Conservation (phyloP, 92 coral and sea anemone species). For the Muricea muricata region DNA sequence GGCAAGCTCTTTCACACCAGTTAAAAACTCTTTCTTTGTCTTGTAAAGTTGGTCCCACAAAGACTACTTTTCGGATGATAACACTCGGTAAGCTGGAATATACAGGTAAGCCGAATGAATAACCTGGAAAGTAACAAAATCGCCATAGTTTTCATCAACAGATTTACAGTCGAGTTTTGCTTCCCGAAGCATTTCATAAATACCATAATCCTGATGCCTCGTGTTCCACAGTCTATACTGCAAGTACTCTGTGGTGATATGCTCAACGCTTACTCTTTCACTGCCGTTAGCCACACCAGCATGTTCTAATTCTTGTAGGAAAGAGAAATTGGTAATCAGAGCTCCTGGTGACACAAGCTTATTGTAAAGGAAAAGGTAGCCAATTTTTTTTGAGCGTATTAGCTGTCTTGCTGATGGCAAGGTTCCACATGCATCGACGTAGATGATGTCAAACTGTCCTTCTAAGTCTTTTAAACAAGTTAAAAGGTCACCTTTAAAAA, state of each 20-base stretch:
- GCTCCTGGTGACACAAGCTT: conserved; percentile 60
- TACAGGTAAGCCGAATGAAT: conserved; percentile 49
- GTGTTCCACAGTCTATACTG: conserved; percentile 26
- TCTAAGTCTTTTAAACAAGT: conserved; percentile 15
- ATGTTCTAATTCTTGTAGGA: conserved; percentile 27
- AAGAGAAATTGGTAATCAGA: conserved; percentile 60
- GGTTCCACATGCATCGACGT: conserved; percentile 62
- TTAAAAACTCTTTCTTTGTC: background rate
- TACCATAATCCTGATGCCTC: background rate
- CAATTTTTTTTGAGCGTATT: conserved; percentile 47
- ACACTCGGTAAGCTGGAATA: conserved; percentile 51
- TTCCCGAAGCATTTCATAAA: background rate
- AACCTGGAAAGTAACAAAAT: conserved; percentile 54
- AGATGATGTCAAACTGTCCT: conserved; percentile 63
- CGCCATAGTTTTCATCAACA: conserved; percentile 39
- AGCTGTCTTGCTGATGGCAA: conserved; percentile 51
- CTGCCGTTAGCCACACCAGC: background rate
- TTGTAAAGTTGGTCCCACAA: conserved; percentile 18
- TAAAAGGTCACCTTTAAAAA: conserved; percentile 30
- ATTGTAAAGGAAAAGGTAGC: conserved; percentile 40
- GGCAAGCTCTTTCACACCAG: background rate
- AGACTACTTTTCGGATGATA: background rate
- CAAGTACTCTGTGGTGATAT: conserved; percentile 26
- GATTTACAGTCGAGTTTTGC: background rate
- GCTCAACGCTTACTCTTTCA: conserved; percentile 19